Evolutionary conservation across 2,113 vertebrate genomes (phyloP).

Genomic region (Caranx melampygus): DNA sequence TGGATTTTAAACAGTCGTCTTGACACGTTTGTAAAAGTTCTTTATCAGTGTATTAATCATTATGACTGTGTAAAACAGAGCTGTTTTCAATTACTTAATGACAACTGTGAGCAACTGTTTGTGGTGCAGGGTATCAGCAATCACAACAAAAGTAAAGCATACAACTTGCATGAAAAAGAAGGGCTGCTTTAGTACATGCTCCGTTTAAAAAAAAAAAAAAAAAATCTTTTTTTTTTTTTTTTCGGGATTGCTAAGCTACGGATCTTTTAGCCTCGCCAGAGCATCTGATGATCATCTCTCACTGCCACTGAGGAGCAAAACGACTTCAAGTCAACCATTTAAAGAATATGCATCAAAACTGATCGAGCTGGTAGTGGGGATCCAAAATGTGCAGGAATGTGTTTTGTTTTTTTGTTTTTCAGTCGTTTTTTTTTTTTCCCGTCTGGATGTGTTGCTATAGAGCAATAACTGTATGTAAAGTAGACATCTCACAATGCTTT

Average conservation of each 20-base stretch:
- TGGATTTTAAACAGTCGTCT: slow-evolving; percentile 80
- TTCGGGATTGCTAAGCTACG: slow-evolving; percentile 22
- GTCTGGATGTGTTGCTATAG: slow-evolving; percentile 56
- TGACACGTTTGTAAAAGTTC: slow-evolving; percentile 75
- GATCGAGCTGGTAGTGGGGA: slow-evolving; percentile 11
- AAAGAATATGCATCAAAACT: slow-evolving; percentile 59
- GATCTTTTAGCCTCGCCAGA: slow-evolving; percentile 17
- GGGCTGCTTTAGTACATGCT: slow-evolving; percentile 65
- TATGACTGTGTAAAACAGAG: slow-evolving; percentile 74
- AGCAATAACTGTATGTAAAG: slow-evolving; percentile 75
- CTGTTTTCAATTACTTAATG: slow-evolving; percentile 66
- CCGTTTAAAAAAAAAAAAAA: not conserved
- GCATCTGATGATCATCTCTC: slow-evolving; percentile 32
- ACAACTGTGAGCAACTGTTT: slow-evolving; percentile 76
- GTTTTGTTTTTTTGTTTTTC: slow-evolving; percentile 6
- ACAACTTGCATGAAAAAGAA: slow-evolving; percentile 71
- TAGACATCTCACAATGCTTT: slow-evolving; percentile 35
- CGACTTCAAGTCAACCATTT: slow-evolving; percentile 20
- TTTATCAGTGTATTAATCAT: slow-evolving; percentile 72
- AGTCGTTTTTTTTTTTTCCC: not conserved
- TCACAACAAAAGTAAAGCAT: slow-evolving; percentile 40
- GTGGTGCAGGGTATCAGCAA: slow-evolving; percentile 48
- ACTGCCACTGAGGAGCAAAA: slow-evolving; percentile 28
- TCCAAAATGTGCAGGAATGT: slow-evolving; percentile 46
- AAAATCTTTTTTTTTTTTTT: no score